Evolutionary conservation across 1,140 invertebrate genomes (phyloP).

Genomic region (Calliopsis andreniformis): DNA sequence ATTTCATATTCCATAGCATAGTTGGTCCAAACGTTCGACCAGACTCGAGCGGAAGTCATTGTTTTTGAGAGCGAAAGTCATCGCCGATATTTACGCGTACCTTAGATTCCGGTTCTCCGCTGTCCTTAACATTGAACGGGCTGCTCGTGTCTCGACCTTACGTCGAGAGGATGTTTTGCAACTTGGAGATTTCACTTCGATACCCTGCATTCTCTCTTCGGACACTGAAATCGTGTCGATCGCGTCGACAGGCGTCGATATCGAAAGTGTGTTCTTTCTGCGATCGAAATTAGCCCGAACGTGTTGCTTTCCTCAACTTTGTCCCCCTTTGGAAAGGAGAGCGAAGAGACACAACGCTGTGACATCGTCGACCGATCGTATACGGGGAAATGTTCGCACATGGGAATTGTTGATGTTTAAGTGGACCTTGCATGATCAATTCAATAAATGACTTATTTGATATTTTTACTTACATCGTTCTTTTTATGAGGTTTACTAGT

Average conservation of each 20-base stretch:
- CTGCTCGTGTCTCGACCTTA: constrained; percentile 49
- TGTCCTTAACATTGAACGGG: constrained; percentile 67
- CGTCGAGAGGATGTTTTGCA: constrained; percentile 61
- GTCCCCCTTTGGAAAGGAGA: background rate
- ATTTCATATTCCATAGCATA: too few species aligned
- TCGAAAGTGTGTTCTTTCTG: background rate
- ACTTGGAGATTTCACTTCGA: constrained; percentile 61
- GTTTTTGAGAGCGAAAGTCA: constrained; percentile 35
- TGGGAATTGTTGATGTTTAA: too few species aligned
- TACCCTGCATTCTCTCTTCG: constrained; percentile 39
- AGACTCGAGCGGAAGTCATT: background rate
- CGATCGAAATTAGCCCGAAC: background rate
- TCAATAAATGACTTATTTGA: too few species aligned
- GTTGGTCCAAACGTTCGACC: background rate
- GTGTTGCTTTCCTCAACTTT: background rate
- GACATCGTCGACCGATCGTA: too few species aligned
- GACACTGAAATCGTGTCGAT: background rate
- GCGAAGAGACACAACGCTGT: too few species aligned
- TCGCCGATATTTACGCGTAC: constrained; percentile 39
- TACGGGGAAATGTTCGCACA: too few species aligned
- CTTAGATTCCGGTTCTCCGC: constrained; percentile 57
- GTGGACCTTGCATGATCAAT: too few species aligned
- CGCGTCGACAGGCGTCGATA: background rate
- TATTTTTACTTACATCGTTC: too few species aligned
- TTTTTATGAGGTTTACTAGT: too few species aligned